Conservation (phyloP, 2,113 vertebrate species). For the Martes martes region DNA sequence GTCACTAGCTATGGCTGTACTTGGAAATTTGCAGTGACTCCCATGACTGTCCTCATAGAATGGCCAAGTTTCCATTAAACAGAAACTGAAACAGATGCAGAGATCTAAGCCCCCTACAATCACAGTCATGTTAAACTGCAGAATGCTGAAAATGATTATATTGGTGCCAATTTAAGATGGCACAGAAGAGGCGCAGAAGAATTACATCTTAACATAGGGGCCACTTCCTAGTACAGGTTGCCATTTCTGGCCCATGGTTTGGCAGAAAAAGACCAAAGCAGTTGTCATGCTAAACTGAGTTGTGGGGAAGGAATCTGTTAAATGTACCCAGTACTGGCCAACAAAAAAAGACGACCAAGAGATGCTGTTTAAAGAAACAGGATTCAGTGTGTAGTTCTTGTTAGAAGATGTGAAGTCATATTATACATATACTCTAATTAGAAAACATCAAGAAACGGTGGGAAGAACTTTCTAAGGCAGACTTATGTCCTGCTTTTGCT, state of each 20-base stretch:
- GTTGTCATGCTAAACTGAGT: slow-evolving; percentile 98
- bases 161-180: neutral
- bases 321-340: neutral
- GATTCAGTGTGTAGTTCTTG: neutral
- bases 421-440: neutral
- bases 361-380: neutral
- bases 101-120: slow-evolving; percentile 92
- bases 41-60: slow-evolving; percentile 91
- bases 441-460: slow-evolving; percentile 79
- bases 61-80: slow-evolving; percentile 95
- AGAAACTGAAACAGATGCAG: slow-evolving; percentile 97
- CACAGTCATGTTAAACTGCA: neutral
- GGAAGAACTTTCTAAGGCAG: slow-evolving; percentile 85
- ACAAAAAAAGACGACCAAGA: neutral
- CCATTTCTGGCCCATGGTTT: slow-evolving; percentile 99
- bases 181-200: neutral
- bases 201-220: slow-evolving; percentile 84
- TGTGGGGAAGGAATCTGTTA: slow-evolving; percentile 93
- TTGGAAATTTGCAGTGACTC: slow-evolving; percentile 95
- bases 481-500: slow-evolving; percentile 82
- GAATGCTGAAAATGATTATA: neutral
- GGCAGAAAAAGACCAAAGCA: slow-evolving; percentile 96
- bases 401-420: neutral
- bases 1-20: neutral
- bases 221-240: slow-evolving; percentile 96